Percentiles rank a stretch among this genome's conserved stretches.
Evolutionary conservation across 2,888 invertebrate species (phyloP).

Genomic region (Leucophora obtusa): DNA sequence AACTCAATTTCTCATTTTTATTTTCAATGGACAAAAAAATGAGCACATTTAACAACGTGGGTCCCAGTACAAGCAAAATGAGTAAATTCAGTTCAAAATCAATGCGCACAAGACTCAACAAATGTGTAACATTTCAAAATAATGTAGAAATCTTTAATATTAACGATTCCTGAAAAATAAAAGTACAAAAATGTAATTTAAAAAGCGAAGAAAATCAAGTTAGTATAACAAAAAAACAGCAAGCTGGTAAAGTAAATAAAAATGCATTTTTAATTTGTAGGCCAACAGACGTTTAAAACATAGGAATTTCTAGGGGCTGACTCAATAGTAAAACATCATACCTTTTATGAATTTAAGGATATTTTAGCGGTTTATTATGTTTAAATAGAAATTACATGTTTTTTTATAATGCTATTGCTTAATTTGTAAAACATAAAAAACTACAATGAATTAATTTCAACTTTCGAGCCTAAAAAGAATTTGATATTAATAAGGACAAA

Average conservation of each 20-base stretch:
- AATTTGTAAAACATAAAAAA: constrained; percentile 15
- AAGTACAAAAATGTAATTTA: constrained; percentile 53
- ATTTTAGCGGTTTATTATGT: constrained; percentile 53
- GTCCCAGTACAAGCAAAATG: constrained; percentile 1
- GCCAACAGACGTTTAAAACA: constrained; percentile 33
- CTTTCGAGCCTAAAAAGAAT: constrained; percentile 8
- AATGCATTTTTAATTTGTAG: constrained; percentile 8
- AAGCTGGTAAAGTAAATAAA: not conserved
- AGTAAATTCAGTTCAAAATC: constrained; percentile 3
- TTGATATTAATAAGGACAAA: constrained; percentile 24
- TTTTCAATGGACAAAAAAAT: constrained; percentile 28
- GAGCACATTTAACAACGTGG: not conserved
- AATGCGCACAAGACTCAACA: not conserved
- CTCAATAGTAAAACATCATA: not conserved
- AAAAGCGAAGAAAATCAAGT: constrained; percentile 65
- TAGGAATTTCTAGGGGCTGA: constrained; percentile 19
- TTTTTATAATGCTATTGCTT: constrained; percentile 36
- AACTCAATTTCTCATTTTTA: not conserved
- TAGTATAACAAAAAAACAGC: not conserved
- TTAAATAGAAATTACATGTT: constrained; percentile 52
- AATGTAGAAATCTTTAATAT: constrained; percentile 60
- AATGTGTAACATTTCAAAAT: constrained; percentile 38
- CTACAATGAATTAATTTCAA: not conserved
- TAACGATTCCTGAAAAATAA: constrained; percentile 61
- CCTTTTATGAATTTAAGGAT: constrained; percentile 25